Evolutionary conservation across 2,888 invertebrate genomes (phyloP), one percentile per base, ranked within the genome.

Genomic region (Helobdella robusta): DNA sequence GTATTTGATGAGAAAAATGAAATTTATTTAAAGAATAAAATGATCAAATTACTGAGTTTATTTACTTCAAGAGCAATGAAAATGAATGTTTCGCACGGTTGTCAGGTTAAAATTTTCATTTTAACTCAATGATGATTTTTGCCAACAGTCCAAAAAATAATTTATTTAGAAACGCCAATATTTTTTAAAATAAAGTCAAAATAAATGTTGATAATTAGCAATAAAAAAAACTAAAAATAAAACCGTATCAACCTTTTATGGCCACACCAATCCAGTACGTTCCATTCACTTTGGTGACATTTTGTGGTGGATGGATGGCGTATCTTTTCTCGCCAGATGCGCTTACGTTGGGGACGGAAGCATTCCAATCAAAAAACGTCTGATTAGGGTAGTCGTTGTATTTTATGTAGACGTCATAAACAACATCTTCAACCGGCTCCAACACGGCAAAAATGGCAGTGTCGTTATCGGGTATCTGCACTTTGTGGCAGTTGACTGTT

Each of bases 241-340:
- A n/a, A n/a, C n/a, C n/a, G n/a, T n/a, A n/a, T n/a, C 52, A 30
- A 18, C 8, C 15, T 68, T 67, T 6, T 67, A 70, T 5, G 74
- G 65, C 48, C 72, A 71, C 23, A 54, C 75, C 76, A 44, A 78
- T 69, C 68, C 73, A 73, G 71, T 78, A 78, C 5, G 75, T 74
- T 8, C 78, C 78, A 64, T 75, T 76, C 25, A 68, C 63, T 15
- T 62, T 56, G 3, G 78, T 77, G 6, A 74, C 36, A 15, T 73
- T 68, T 15, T 70, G 67, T 4, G 75, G 74, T 0, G 76, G 74
- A 61, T 72, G 73, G 48, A 74, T 72, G 1, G 77, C 75, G 68
- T 75, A 74, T 28, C 70, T 67, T 28, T 75, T 73, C 54, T 36
- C 64, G 4, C 66, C 60, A 8, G 66, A 64, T 0, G 67, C 61